phyloP scores from a whole-genome alignment of 2,888 invertebrate genomes.

The Drosophila maculinotata region DNA sequence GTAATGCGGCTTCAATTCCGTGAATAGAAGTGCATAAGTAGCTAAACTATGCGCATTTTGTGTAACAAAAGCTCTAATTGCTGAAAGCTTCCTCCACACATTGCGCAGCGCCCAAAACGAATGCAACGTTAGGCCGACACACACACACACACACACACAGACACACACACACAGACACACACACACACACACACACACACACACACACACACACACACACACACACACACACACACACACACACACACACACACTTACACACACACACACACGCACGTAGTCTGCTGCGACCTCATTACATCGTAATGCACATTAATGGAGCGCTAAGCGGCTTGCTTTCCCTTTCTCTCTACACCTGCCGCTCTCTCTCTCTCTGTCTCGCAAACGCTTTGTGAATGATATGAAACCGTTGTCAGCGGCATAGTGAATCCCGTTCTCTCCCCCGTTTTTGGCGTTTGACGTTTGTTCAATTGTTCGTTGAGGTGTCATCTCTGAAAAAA shows the following conservation, averaged over 20 bases:
- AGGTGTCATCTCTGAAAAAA: slow-evolving; percentile 12
- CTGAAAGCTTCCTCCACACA: not conserved
- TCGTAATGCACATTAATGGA: slow-evolving; percentile 11
- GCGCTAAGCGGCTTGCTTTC: not conserved
- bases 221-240: too few relatives aligned
- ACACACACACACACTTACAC: too few relatives aligned
- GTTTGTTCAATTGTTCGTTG: slow-evolving; percentile 26
- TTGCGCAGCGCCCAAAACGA: too few relatives aligned
- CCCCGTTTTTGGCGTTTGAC: not conserved
- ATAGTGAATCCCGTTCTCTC: slow-evolving; percentile 1
- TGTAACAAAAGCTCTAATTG: slow-evolving; percentile 1
- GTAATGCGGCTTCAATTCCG: not conserved
- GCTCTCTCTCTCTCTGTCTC: not conserved
- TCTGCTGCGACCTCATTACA: slow-evolving; percentile 14
- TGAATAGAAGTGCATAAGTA: not conserved
- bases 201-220: too few relatives aligned
- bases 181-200: too few relatives aligned
- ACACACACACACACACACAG: too few relatives aligned
- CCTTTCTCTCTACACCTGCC: not conserved
- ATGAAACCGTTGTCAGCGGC: slow-evolving; percentile 11
- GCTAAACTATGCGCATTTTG: not conserved
- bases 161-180: too few relatives aligned
- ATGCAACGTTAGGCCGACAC: too few relatives aligned
- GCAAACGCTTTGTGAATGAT: slow-evolving; percentile 22
- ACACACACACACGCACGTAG: too few relatives aligned